Base-by-base conservation (phyloP, 2,797 vertebrate genomes). In the Coendou prehensilis region DNA sequence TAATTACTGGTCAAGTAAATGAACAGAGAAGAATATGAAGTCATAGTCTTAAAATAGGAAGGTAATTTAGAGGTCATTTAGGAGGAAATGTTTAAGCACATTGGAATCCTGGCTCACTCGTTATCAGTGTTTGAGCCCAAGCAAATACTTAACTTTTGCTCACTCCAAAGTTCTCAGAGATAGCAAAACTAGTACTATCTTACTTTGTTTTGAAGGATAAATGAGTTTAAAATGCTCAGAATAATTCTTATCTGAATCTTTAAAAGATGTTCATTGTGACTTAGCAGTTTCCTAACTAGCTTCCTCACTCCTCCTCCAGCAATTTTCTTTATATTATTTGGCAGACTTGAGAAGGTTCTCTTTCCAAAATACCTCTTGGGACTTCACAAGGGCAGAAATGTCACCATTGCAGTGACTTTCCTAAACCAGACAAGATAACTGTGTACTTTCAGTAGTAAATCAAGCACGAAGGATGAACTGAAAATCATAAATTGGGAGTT, bases 171-270 rank as follows among this genome's bases (percentile, higher is more conserved):
- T 71, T 87, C 82, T 87, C 61, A 69, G 56, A 45, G 26, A 63
- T 33, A 94, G 17, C 22, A 75, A 52, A 80, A 61, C 56, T 50
- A 52, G 33, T 13, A 79, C 1, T 26, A n/a, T 26, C 64, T 80
- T 23, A 63, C 87, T 88, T 78, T 54, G 33, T 50, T 67, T 22
- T 93, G 28, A 85, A 67, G 37, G 78, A 41, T 61, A 85, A 71
- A 56, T 20, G n/a, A 71, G 50, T 88, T 89, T 80, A 89, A 93
- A 71, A 28, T 78, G 5, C 57, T 95, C 85, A 61, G 41, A 90
- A 22, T 20, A 71, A 17, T 73, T 88, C 30, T 47, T 26, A 1
- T 18, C 9, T 22, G 52, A 93, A 79, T 41, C 33, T 47, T 28
- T 61, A 2, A 61, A 92, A 92, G 89, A 52, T 23, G 37, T 71